phyloP scores from a whole-genome alignment of 2,888 invertebrate species.

The Caenorhabditis sinica region DNA sequence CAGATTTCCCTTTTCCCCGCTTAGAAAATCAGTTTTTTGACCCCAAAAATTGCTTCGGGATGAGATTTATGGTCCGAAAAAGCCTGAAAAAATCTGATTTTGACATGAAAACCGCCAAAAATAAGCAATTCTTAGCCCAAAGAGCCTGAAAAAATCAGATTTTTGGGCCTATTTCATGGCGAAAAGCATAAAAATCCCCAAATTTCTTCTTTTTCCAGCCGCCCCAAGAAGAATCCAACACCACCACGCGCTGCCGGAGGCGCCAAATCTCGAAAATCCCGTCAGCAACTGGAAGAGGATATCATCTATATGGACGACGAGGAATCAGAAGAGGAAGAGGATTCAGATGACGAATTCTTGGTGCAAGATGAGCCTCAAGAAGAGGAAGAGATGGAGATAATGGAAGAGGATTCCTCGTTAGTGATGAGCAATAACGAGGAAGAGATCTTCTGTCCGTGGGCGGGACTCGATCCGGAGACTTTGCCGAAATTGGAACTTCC shows the following conservation, averaged over 20 bases:
- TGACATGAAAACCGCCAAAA: too few species aligned
- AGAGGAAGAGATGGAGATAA: constrained; percentile 1
- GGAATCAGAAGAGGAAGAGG: constrained; percentile 37
- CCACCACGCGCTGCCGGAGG: background rate
- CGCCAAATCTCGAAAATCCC: constrained; percentile 2
- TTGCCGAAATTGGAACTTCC: constrained; percentile 75
- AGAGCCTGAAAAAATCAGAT: background rate
- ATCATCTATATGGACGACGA: constrained; percentile 62
- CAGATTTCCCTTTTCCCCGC: too few species aligned
- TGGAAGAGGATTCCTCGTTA: constrained; percentile 28
- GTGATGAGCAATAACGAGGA: constrained; percentile 21
- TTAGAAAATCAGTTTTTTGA: background rate
- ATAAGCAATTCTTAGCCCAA: background rate
- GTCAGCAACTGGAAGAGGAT: constrained; percentile 26
- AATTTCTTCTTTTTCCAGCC: constrained; percentile 10
- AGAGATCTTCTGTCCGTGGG: constrained; percentile 74
- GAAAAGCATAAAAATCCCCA: too few species aligned
- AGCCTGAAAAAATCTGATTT: background rate
- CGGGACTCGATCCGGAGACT: constrained; percentile 67
- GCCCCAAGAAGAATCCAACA: constrained; percentile 38
- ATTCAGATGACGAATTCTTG: constrained; percentile 47
- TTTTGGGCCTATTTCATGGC: too few species aligned
- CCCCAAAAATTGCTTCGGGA: background rate
- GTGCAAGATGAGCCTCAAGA: constrained; percentile 20
- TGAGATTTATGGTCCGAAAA: background rate